Conservation (phyloP, 1,140 invertebrate species). For the Chrysomallon squamiferum region DNA sequence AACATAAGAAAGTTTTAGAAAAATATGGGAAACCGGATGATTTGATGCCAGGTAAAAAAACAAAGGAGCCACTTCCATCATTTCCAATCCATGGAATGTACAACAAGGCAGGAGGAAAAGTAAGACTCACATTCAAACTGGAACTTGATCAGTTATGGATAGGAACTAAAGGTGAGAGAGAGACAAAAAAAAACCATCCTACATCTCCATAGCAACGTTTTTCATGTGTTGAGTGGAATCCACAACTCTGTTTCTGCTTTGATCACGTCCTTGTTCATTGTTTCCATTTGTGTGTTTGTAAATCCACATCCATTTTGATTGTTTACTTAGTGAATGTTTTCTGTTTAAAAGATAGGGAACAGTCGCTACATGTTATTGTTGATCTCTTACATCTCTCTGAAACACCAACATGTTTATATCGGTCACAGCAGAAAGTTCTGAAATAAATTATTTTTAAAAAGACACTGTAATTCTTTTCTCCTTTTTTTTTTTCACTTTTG, state of each 20-base stretch:
- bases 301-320: too few species aligned
- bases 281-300: too few species aligned
- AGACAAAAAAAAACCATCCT: neutral
- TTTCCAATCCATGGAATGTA: conserved; percentile 88
- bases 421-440: too few species aligned
- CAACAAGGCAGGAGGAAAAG: conserved; percentile 91
- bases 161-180: conserved; percentile 76
- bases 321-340: too few species aligned
- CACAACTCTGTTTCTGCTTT: neutral
- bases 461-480: too few species aligned
- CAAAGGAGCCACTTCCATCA: conserved; percentile 81
- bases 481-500: too few species aligned
- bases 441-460: too few species aligned
- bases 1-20: conserved; percentile 87
- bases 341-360: too few species aligned
- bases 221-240: neutral
- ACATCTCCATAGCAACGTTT: neutral
- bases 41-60: conserved; percentile 83
- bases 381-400: too few species aligned
- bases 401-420: too few species aligned
- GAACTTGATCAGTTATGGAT: conserved; percentile 93
- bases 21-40: conserved; percentile 88
- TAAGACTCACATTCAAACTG: conserved; percentile 90
- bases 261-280: too few species aligned
- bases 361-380: too few species aligned